A percentile compares a stretch with the other conserved stretches of the same genome.
Evolutionary conservation across 2,113 vertebrate genomes (phyloP).

Genomic region (Chloropsis cyanopogon): DNA sequence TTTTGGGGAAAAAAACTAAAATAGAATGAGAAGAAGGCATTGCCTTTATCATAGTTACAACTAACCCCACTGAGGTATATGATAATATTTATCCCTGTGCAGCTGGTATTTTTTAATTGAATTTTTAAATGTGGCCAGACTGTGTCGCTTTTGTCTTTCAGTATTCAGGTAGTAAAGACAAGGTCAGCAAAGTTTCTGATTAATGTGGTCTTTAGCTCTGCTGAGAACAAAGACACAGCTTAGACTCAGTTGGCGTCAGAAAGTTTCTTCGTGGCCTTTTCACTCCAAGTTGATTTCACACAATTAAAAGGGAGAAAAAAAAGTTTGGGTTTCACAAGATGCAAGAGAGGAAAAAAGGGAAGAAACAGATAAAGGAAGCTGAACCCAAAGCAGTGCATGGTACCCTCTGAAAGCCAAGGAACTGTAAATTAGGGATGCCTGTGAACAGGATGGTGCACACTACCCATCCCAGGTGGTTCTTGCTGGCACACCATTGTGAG

Average conservation of each 20-base stretch:
- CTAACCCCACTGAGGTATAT: neutral
- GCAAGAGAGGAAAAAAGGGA: neutral
- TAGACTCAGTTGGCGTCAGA: constrained; percentile 10
- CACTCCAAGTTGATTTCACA: constrained; percentile 50
- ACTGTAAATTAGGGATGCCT: constrained; percentile 48
- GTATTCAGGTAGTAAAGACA: constrained; percentile 60
- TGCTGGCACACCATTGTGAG: neutral
- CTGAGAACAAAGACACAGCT: constrained; percentile 45
- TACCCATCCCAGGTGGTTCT: neutral
- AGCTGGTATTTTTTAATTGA: constrained; percentile 67
- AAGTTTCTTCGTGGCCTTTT: constrained; percentile 58
- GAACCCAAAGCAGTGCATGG: neutral
- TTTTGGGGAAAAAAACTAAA: neutral
- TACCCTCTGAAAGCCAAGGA: constrained; percentile 46
- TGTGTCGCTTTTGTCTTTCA: constrained; percentile 49
- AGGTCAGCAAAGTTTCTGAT: constrained; percentile 59
- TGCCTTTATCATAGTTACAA: neutral
- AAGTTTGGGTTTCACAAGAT: constrained; percentile 30
- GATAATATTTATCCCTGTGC: constrained; percentile 41
- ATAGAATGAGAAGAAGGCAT: neutral
- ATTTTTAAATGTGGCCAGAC: constrained; percentile 55
- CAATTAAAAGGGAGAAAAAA: constrained; percentile 46
- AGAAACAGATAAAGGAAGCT: constrained; percentile 35
- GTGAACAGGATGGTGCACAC: constrained; percentile 24
- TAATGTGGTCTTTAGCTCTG: constrained; percentile 36